Percentiles rank a stretch among this genome's conserved stretches.
These are phyloP conservation scores for Sthenelais limicola DNA, from an alignment of 2,888 invertebrate genomes.

Conservation along the genomic window DNA sequence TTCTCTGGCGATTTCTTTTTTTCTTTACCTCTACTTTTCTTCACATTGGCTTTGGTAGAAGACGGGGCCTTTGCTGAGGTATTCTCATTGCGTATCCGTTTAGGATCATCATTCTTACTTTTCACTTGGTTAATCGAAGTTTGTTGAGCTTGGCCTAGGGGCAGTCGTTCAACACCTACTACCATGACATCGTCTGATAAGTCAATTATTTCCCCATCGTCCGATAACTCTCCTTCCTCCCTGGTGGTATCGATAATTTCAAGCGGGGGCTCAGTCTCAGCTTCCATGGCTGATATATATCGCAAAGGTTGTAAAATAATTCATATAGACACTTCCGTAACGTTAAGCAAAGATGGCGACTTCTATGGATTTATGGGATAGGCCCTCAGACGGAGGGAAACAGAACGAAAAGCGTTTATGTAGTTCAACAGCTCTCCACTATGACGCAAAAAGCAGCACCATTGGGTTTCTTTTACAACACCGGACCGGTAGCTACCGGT, in stretches of 20 bases:
- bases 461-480: too few relatives aligned
- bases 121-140: too few relatives aligned
- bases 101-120: background rate
- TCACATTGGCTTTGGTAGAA: background rate
- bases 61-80: background rate
- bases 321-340: too few relatives aligned
- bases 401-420: too few relatives aligned
- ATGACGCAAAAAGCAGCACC: too few relatives aligned
- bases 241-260: constrained; percentile 6
- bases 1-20: too few relatives aligned
- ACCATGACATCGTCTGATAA: background rate
- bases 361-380: constrained; percentile 1
- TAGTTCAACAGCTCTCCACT: too few relatives aligned
- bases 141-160: too few relatives aligned
- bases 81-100: background rate
- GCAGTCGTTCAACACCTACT: too few relatives aligned
- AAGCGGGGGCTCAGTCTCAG: background rate
- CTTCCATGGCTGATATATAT: constrained; percentile 4
- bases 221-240: constrained; percentile 43
- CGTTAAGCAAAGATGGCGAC: constrained; percentile 17
- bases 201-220: constrained; percentile 41
- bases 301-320: too few relatives aligned
- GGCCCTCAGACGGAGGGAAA: too few relatives aligned
- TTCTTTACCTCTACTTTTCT: background rate
- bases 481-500: too few relatives aligned